These are phyloP conservation scores for Chascanopsetta lugubris DNA, from an alignment of 2,113 vertebrate species.

Conservation along the genomic window DNA sequence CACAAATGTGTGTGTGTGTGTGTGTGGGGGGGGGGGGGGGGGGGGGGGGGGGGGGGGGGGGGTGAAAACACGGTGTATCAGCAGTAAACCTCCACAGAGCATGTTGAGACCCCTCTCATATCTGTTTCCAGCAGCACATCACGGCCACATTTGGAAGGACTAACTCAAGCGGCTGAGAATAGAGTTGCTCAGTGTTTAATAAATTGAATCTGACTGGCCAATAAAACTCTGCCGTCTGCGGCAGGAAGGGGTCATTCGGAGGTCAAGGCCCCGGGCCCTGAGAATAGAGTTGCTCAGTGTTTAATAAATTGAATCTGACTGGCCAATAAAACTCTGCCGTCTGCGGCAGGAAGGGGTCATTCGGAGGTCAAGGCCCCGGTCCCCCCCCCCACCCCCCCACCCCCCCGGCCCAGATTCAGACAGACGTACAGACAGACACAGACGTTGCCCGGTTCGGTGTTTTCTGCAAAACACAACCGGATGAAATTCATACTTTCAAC, in stretches of 20 bases:
- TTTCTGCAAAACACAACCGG: constrained; percentile 74
- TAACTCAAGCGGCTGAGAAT: constrained; percentile 45
- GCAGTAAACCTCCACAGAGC: constrained; percentile 5
- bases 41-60: too few species aligned
- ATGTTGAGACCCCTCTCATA: constrained; percentile 20
- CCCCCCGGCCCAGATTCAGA: too few species aligned
- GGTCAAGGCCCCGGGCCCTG: constrained; percentile 64
- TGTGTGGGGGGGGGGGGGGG: too few species aligned
- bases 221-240: constrained; percentile 59
- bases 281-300: constrained; percentile 60
- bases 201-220: constrained; percentile 74
- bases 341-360: constrained; percentile 58
- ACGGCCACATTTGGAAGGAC: constrained; percentile 39
- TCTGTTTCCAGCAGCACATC: constrained; percentile 25
- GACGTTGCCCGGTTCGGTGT: constrained; percentile 65
- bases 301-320: constrained; percentile 74
- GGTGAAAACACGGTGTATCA: constrained; percentile 1
- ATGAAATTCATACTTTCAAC: constrained; percentile 78
- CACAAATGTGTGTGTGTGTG: background rate
- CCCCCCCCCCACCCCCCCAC: too few species aligned
- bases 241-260: constrained; percentile 57
- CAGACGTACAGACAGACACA: constrained; percentile 67
- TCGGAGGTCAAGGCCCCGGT: constrained; percentile 61
- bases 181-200: constrained; percentile 60
- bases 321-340: constrained; percentile 64